These are phyloP conservation scores for Psittacus erithacus DNA, from an alignment of 2,113 vertebrate genomes.

Conservation along the genomic window DNA sequence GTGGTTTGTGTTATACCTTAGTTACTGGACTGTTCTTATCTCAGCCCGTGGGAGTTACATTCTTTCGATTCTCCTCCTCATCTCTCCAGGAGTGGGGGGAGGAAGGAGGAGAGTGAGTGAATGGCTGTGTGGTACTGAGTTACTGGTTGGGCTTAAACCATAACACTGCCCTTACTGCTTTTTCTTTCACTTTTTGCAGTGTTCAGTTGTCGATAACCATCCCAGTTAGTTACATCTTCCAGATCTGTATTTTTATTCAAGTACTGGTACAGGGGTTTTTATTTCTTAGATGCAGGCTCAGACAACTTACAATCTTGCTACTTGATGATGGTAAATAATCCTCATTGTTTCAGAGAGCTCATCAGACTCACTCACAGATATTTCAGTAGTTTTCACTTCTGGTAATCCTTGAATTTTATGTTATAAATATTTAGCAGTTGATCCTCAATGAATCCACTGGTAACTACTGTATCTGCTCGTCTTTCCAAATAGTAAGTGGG, in stretches of 20 bases:
- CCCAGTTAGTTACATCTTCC: background rate
- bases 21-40: no score
- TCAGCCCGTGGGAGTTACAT: no score
- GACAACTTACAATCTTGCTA: background rate
- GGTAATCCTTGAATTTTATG: background rate
- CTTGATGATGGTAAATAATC: background rate
- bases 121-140: no score
- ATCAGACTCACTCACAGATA: background rate
- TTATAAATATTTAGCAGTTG: background rate
- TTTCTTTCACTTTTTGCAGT: background rate
- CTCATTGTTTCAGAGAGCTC: background rate
- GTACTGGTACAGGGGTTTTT: accelerated
- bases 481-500: background rate
- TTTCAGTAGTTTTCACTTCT: background rate
- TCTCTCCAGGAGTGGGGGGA: no score
- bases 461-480: background rate
- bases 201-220: background rate
- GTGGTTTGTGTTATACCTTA: no score
- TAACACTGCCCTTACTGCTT: background rate
- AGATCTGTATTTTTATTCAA: background rate
- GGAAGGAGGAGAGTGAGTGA: no score
- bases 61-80: no score
- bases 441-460: background rate
- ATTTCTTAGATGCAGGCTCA: background rate
- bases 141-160: no score